Percentiles rank a stretch among this genome's conserved stretches.
These are phyloP conservation scores for Myotis findleyi DNA, from an alignment of 2,797 vertebrate species.

Conservation along the genomic window DNA sequence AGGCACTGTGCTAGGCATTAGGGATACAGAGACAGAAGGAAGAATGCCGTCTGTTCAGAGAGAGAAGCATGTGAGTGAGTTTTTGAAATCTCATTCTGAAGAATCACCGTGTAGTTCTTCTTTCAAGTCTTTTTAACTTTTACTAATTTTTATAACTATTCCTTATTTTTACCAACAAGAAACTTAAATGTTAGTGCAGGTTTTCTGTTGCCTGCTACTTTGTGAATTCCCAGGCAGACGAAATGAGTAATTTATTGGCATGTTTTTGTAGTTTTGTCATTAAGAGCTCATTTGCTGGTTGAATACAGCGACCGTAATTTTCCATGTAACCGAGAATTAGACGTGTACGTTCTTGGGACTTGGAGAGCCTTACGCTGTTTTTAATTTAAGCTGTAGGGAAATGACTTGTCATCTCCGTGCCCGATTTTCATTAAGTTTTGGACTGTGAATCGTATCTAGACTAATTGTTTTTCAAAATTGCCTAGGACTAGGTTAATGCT, in stretches of 20 bases:
- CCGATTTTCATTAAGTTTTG: conserved; percentile 60
- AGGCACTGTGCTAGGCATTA: not conserved
- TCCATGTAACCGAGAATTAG: not conserved
- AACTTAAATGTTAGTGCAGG: not conserved
- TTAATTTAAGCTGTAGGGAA: conserved; percentile 20
- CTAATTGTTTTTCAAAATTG: conserved; percentile 47
- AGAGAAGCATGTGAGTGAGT: not conserved
- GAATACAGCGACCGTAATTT: conserved; percentile 25
- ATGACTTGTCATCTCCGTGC: not conserved
- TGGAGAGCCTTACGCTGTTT: not conserved
- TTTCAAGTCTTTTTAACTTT: not conserved
- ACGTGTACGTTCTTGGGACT: not conserved
- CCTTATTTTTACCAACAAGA: not conserved
- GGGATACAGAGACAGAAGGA: not conserved
- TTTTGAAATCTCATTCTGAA: conserved; percentile 3
- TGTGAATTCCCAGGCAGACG: not conserved
- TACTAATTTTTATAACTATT: not conserved
- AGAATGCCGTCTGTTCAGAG: not conserved
- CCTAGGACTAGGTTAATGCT: not conserved
- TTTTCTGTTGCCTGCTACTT: not conserved
- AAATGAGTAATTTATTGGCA: not conserved
- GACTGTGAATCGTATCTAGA: not conserved
- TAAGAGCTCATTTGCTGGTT: conserved; percentile 33
- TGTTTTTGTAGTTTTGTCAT: conserved; percentile 34
- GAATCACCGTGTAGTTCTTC: not conserved